Conservation (phyloP, 1,140 invertebrate genomes). For the Melipona quadrifasciata region DNA sequence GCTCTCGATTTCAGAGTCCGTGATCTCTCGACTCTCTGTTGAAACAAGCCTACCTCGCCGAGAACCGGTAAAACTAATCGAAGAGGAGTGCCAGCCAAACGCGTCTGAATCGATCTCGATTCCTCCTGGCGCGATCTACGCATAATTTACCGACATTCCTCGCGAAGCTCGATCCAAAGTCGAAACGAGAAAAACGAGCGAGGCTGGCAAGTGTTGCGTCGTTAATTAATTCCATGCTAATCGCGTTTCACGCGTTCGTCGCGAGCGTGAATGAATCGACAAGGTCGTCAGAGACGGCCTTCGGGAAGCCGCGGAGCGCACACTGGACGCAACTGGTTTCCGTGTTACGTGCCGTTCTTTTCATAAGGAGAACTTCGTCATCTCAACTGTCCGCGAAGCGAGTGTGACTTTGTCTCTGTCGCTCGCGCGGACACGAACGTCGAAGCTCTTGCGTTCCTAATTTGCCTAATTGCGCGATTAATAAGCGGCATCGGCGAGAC, state of each 20-base stretch:
- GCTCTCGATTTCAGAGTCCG: constrained; percentile 25
- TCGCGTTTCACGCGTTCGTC: not conserved
- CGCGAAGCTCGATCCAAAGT: too few relatives aligned
- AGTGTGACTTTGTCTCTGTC: not conserved
- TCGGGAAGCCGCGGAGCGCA: not conserved
- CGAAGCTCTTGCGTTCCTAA: not conserved
- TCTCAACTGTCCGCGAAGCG: not conserved
- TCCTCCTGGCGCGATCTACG: not conserved
- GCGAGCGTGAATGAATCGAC: constrained; percentile 12
- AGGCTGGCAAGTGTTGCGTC: not conserved
- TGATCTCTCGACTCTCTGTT: constrained; percentile 25
- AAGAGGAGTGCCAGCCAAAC: constrained; percentile 27
- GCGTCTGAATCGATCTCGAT: not conserved
- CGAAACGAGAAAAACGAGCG: not conserved
- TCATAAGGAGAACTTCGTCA: not conserved
- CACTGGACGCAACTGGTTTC: constrained; percentile 17
- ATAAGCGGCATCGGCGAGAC: not conserved
- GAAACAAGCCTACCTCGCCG: constrained; percentile 39
- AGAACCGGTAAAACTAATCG: constrained; percentile 44
- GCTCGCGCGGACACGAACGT: too few relatives aligned
- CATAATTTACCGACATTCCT: too few relatives aligned
- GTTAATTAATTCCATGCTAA: constrained; percentile 26
- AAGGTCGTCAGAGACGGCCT: not conserved
- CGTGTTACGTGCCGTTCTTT: constrained; percentile 14
- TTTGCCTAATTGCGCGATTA: constrained; percentile 9